Base-by-base conservation (phyloP, 2,113 vertebrate genomes). In the Notarius lentiginosus region DNA sequence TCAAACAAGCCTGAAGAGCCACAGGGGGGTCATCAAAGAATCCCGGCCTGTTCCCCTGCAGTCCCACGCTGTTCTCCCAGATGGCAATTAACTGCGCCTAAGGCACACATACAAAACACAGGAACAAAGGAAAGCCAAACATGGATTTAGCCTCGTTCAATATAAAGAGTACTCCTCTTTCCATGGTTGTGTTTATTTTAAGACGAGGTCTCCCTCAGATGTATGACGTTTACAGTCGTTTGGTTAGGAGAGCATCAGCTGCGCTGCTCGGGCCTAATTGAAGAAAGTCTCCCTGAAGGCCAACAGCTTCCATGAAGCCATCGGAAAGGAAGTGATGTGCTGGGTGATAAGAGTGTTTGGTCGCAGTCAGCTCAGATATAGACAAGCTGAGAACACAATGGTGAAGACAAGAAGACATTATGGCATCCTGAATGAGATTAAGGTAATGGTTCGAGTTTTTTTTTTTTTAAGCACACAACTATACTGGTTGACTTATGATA, bases 221-320 rank as follows among this genome's bases (percentile, higher is more conserved):
- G 58, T 56, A 20, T 65, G 68, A 60, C 30, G 55, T 82, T 15
- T 65, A 9, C 4, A 27, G 27, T 66, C 34, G 22, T 73, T 84
- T 22, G 34, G 24, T 79, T 79, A 30, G 65, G 68, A 80, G 72
- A 77, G 87, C 77, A 89, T 89, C 89, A 87, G 90, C 90, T 90
- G 91, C 82, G 63, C 34, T 55, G 34, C 56, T 73, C 49, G 56
- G 81, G 85, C 61, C 53, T 92, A 90, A 92, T 92, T 92, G 90
- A 87, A 91, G 86, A 55, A 79, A 20, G 51, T 72, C 75, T 90
- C 89, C 90, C 91, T 81, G 60, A 88, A 90, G 90, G 87, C 65
- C 80, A 18, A 76, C 51, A 27, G 82, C 75, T 84, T 88, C 82
- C 89, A 84, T 87, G 79, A 82, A 87, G 34, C 83, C 85, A 88